These are phyloP conservation scores for Eospalax fontanierii DNA, from an alignment of 2,797 vertebrate genomes.

Conservation along the genomic window DNA sequence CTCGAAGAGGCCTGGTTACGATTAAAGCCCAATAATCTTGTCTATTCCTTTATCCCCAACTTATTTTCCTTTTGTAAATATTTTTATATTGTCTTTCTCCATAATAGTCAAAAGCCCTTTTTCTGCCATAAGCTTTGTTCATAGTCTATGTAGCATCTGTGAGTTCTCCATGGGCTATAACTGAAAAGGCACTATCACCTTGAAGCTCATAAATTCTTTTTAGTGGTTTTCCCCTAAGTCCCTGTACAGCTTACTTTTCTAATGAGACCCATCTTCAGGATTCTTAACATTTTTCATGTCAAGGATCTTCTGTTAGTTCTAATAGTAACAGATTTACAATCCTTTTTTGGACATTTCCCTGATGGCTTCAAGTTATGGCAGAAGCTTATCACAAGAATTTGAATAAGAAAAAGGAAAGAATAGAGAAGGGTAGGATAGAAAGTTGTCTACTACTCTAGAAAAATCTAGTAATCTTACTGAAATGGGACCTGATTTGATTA, in stretches of 20 bases:
- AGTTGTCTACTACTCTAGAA: background rate
- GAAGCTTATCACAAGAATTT: background rate
- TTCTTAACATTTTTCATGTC: slow-evolving; percentile 46
- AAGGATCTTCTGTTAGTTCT: slow-evolving; percentile 6
- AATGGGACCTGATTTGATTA: background rate
- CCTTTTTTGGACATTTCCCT: slow-evolving; percentile 26
- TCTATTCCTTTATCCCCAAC: slow-evolving; percentile 73
- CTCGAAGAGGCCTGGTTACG: slow-evolving; percentile 92
- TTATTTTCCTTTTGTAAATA: slow-evolving; percentile 83
- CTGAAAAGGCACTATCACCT: background rate
- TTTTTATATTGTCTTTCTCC: slow-evolving; percentile 73
- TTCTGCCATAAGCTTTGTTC: slow-evolving; percentile 22
- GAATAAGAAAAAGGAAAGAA: background rate
- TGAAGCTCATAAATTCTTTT: slow-evolving; percentile 38
- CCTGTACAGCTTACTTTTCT: slow-evolving; percentile 1
- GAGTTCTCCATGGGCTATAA: background rate
- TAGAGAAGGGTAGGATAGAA: slow-evolving; percentile 13
- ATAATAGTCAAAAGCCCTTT: slow-evolving; percentile 27
- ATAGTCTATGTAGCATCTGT: background rate
- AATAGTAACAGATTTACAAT: background rate
- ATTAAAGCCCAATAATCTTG: slow-evolving; percentile 82
- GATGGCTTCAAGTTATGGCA: background rate
- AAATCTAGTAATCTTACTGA: background rate
- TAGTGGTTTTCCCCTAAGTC: slow-evolving; percentile 47
- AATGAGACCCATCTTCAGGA: background rate